These are phyloP conservation scores for Polypedilum pembai DNA, from an alignment of 1,140 invertebrate genomes.

Conservation along the genomic window DNA sequence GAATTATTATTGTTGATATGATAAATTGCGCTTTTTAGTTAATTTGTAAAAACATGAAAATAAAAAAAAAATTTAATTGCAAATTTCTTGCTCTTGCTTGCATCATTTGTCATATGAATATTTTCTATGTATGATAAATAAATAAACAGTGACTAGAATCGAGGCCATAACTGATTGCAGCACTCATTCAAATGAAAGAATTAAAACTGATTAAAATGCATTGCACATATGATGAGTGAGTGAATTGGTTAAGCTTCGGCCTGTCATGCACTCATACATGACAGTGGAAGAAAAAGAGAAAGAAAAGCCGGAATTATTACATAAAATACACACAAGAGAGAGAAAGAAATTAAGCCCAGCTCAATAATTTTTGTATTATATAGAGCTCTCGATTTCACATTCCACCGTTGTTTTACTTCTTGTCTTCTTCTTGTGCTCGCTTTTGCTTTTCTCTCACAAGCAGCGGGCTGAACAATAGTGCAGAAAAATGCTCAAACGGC, in stretches of 20 bases:
- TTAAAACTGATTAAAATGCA: conserved; percentile 19
- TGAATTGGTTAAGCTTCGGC: background rate
- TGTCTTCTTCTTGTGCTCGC: conserved; percentile 4
- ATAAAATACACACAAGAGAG: background rate
- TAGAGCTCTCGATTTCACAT: conserved; percentile 22
- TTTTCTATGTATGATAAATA: too few species aligned
- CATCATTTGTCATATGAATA: too few species aligned
- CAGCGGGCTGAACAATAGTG: background rate
- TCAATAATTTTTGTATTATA: conserved; percentile 28
- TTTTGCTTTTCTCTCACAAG: background rate
- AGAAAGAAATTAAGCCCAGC: conserved; percentile 18
- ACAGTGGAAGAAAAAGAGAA: conserved; percentile 24
- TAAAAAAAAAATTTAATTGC: too few species aligned
- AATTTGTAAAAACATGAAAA: too few species aligned
- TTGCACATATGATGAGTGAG: background rate
- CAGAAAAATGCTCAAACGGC: background rate
- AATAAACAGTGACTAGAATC: background rate
- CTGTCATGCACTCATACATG: background rate
- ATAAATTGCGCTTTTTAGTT: too few species aligned
- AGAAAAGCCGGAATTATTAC: conserved; percentile 26
- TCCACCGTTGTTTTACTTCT: background rate
- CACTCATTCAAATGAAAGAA: background rate
- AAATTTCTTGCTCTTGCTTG: too few species aligned
- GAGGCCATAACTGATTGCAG: background rate
- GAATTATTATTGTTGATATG: too few species aligned